A percentile compares a stretch with the other conserved stretches of the same genome.
phyloP scores from a whole-genome alignment of 2,113 vertebrate genomes.

The Caranx melampygus region DNA sequence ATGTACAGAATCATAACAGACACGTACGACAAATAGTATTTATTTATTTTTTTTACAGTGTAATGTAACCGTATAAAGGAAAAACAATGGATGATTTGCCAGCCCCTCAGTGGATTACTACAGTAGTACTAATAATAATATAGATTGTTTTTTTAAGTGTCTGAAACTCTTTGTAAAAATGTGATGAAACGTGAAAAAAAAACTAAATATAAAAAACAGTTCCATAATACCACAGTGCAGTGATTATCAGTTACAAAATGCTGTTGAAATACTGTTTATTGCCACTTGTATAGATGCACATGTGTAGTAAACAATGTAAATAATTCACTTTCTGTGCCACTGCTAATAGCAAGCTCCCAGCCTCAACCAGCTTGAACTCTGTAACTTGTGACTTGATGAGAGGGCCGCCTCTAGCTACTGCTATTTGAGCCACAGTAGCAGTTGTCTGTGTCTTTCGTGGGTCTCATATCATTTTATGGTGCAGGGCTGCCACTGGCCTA shows the following conservation, averaged over 20 bases:
- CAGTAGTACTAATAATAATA: neutral
- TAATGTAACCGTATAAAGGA: neutral
- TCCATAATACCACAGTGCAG: neutral
- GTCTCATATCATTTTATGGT: conserved; percentile 68
- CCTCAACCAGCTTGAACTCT: conserved; percentile 65
- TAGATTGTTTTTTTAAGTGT: neutral
- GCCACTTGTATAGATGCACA: neutral
- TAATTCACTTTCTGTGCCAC: neutral
- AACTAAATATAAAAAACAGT: neutral
- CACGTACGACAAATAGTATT: neutral
- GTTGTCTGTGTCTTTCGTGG: conserved; percentile 77
- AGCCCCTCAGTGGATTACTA: neutral
- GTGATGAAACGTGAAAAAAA: neutral
- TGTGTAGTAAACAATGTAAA: neutral
- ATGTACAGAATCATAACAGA: neutral
- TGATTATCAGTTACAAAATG: neutral
- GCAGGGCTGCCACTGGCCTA: conserved; percentile 51
- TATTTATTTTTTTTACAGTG: neutral
- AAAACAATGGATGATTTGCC: neutral
- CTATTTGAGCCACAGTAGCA: conserved; percentile 80
- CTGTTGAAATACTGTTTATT: neutral
- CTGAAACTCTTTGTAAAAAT: neutral
- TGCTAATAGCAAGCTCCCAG: conserved; percentile 8
- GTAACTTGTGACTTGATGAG: conserved; percentile 49
- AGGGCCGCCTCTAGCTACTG: conserved; percentile 59